Conservation (phyloP, 2,888 invertebrate genomes). For the Thecocarcelia acutangulata region DNA sequence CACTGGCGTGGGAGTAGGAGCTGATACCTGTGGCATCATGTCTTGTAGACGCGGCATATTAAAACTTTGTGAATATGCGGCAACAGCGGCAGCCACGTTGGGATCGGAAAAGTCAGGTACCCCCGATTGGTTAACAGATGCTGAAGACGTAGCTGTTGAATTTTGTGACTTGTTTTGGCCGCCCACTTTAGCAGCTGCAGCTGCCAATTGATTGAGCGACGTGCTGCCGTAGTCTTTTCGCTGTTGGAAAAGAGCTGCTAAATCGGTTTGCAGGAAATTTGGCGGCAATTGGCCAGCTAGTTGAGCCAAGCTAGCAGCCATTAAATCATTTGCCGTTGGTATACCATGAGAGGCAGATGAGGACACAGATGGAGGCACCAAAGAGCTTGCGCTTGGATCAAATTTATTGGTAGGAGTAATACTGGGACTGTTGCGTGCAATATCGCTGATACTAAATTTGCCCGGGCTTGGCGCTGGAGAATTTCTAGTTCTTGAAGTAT, state of each 20-base stretch:
- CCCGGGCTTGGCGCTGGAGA: constrained; percentile 82
- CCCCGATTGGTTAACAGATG: constrained; percentile 50
- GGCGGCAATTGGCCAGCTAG: constrained; percentile 80
- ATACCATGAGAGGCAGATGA: constrained; percentile 60
- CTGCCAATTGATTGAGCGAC: constrained; percentile 79
- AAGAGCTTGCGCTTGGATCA: constrained; percentile 72
- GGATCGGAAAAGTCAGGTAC: constrained; percentile 74
- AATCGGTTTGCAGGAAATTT: constrained; percentile 79
- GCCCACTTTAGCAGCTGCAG: constrained; percentile 80
- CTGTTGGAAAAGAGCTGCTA: constrained; percentile 79
- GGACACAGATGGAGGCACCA: constrained; percentile 70
- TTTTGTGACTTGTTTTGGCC: constrained; percentile 73
- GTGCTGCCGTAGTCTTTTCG: constrained; percentile 80
- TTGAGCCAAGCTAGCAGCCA: constrained; percentile 80
- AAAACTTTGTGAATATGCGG: constrained; percentile 78
- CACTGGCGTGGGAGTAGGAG: constrained; percentile 54
- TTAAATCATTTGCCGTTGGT: constrained; percentile 79
- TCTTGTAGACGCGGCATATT: constrained; percentile 74
- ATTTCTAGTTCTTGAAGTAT: constrained; percentile 83
- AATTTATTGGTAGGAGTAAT: constrained; percentile 80
- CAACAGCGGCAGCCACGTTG: constrained; percentile 77
- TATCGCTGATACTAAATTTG: constrained; percentile 80
- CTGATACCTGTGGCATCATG: constrained; percentile 62
- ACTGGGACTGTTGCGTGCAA: constrained; percentile 80
- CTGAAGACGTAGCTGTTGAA: constrained; percentile 47